Percentiles rank a stretch among this genome's conserved stretches.
phyloP scores from a whole-genome alignment of 2,797 vertebrate species.

The Neostethus bicornis region DNA sequence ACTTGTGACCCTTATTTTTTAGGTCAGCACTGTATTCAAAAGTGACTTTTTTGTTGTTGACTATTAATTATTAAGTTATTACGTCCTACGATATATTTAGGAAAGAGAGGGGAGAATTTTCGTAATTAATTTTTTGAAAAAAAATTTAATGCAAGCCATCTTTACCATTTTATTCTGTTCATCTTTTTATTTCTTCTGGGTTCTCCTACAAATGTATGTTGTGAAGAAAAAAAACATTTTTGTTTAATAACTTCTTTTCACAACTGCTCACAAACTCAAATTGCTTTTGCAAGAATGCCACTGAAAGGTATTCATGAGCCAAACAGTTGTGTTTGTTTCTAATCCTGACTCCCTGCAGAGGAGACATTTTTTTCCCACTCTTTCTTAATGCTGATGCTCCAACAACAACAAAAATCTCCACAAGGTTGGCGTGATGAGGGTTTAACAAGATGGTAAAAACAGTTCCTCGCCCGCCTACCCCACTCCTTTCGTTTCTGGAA shows the following conservation, averaged over 20 bases:
- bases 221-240: not conserved
- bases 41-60: too few relatives aligned
- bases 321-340: conserved; percentile 44
- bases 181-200: conserved; percentile 25
- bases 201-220: conserved; percentile 34
- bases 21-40: too few relatives aligned
- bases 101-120: too few relatives aligned
- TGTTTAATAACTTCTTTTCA: conserved; percentile 1
- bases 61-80: too few relatives aligned
- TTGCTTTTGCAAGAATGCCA: conserved; percentile 32
- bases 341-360: conserved; percentile 28
- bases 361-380: not conserved
- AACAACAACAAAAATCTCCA: conserved; percentile 16
- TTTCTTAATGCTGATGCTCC: conserved; percentile 7
- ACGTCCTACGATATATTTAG: too few relatives aligned
- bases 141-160: conserved; percentile 53
- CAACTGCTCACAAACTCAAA: conserved; percentile 19
- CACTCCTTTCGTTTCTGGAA: conserved; percentile 47
- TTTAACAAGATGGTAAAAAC: conserved; percentile 27
- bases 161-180: conserved; percentile 27
- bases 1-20: too few relatives aligned
- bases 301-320: conserved; percentile 22
- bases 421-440: conserved; percentile 30
- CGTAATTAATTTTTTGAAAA: too few relatives aligned
- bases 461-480: too few relatives aligned